phyloP scores from a whole-genome alignment of 2,113 vertebrate species.

The Ochotona princeps region DNA sequence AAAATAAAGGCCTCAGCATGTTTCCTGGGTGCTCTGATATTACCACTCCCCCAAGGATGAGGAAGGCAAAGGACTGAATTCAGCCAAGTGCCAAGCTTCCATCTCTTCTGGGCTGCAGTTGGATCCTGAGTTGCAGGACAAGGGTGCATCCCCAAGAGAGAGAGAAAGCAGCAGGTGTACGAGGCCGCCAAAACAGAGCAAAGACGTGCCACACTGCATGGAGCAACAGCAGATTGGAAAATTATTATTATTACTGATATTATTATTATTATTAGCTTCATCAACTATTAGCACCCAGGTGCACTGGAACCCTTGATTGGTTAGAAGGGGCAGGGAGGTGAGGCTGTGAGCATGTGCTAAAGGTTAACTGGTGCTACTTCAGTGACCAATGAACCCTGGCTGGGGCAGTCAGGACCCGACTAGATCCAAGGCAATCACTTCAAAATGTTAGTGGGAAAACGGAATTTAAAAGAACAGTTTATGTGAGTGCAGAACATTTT shows the following conservation, averaged over 20 bases:
- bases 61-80: neutral
- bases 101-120: neutral
- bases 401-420: too few relatives aligned
- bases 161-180: too few relatives aligned
- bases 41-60: neutral
- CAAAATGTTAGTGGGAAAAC: too few relatives aligned
- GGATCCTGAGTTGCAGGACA: too few relatives aligned
- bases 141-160: neutral
- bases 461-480: too few relatives aligned
- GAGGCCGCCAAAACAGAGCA: too few relatives aligned
- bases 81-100: too few relatives aligned
- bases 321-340: fast-evolving
- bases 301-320: neutral
- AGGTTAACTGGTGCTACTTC: neutral
- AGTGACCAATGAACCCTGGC: too few relatives aligned
- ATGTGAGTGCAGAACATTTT: too few relatives aligned
- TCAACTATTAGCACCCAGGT: neutral
- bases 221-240: fast-evolving
- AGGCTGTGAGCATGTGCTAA: neutral
- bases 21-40: fast-evolving
- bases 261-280: neutral
- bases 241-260: neutral
- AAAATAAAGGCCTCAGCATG: fast-evolving
- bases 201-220: fast-evolving
- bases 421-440: too few relatives aligned